Evolutionary conservation across 2,888 invertebrate genomes (phyloP), one percentile per base, ranked within the genome.

Genomic region (Drosophila tripunctata): DNA sequence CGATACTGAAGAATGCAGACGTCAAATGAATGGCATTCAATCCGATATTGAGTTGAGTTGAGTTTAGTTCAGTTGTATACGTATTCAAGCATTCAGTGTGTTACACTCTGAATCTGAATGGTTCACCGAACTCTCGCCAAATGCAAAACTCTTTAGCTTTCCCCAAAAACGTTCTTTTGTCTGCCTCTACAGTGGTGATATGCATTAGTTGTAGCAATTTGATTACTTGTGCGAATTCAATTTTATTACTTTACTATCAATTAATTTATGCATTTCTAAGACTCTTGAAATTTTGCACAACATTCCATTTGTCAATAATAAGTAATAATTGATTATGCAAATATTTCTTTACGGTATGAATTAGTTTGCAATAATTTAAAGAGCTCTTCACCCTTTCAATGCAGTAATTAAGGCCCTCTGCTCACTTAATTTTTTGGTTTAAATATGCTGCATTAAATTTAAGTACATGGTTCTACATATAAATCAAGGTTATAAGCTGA

Each of bases 1-100:
- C 44, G 4, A 44, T 41, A 14, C 22, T 22, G 57, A 19, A 64
- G 14, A 64, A 36, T 51, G n/a, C 45, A 67, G 58, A 7, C 5
- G 33, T 15, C 24, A 66, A 31, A 43, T 30, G 50, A 56, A 50
- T 67, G 43, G 6, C n/a, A 8, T 12, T 1, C 22, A 22, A 24
- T 19, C 12, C 12, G 8, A 14, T 24, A 7, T 6, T 17, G 24
- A 40, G 12, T 15, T 24, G 17, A 40, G 6, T 19, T 19, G 27
- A n/a, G n/a, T n/a, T n/a, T n/a, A n/a, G n/a, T n/a, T n/a, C n/a
- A n/a, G n/a, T n/a, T n/a, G n/a, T n/a, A n/a, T n/a, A n/a, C n/a
- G n/a, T 12, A 54, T 64, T 41, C 44, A 44, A 35, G 47, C 31
- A 38, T 63, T 62, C 19, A 61, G 10, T 30, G 27, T 30, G 7